Evolutionary conservation across 2,797 vertebrate species (phyloP).

Genomic region (Myotis vivesi): DNA sequence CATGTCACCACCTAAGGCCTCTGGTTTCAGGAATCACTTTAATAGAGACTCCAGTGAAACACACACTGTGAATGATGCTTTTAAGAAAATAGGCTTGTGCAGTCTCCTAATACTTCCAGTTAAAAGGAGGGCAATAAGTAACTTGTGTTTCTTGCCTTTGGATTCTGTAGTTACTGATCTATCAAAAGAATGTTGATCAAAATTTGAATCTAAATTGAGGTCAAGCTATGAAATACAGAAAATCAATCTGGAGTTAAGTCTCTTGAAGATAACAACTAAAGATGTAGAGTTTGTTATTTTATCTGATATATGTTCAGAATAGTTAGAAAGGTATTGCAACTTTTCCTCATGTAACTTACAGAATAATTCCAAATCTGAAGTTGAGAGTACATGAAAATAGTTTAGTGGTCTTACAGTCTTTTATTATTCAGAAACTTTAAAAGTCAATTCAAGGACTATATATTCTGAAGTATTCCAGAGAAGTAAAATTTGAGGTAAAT

Average conservation of each 20-base stretch:
- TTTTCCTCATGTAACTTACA: not conserved
- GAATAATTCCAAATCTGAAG: not conserved
- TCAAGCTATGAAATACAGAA: not conserved
- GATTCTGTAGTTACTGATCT: not conserved
- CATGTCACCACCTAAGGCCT: not conserved
- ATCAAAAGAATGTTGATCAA: not conserved
- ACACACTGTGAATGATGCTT: not conserved
- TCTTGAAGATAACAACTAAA: not conserved
- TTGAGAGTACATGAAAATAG: not conserved
- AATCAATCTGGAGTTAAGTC: not conserved
- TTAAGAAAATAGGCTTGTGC: not conserved
- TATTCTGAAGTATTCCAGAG: not conserved
- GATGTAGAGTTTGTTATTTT: not conserved
- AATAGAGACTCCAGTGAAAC: not conserved
- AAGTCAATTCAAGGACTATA: not conserved
- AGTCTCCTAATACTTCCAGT: not conserved
- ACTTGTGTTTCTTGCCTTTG: not conserved
- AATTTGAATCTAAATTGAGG: conserved; percentile 5
- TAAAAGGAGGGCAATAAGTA: not conserved
- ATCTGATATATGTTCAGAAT: not conserved
- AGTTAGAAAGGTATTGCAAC: not conserved
- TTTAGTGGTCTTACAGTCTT: not conserved
- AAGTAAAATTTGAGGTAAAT: not conserved
- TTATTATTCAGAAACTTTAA: not conserved
- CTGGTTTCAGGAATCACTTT: not conserved